Evolutionary conservation across 2,888 invertebrate genomes (phyloP), one percentile per base, ranked within the genome.

Genomic region (Cylloceria caligata): DNA sequence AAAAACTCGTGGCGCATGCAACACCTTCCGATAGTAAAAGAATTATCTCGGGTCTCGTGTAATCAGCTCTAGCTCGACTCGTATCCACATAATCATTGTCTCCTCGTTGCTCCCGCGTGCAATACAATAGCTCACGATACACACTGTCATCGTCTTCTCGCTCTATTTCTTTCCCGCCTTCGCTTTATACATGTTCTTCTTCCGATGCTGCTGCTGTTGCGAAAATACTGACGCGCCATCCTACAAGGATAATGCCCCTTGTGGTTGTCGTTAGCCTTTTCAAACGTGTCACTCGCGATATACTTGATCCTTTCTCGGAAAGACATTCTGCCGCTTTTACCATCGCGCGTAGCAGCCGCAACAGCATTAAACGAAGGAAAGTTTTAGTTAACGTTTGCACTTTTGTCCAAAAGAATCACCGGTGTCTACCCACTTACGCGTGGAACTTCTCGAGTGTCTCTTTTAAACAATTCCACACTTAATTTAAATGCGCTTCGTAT

Each of bases 41-140:
- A 72, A 79, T 75, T n/a, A n/a, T 82, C 82, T 82, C 47, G 79
- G 82, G 72, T 79, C 75, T 68, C 67, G 3, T 52, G 42, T 68
- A 73, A 77, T 82, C 81, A 82, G 69, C 57, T 65, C 64, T 74
- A 42, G 62, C 27, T 24, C 57, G 45, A n/a, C 49, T 49, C 52
- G 39, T 49, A 55, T 75, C 60, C 11, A 49, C 57, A 42, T 9
- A 57, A 65, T 67, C 24, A 24, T 57, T 16, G 75, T 42, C 19
- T 75, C 49, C 49, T 71, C 65, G 71, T 71, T 67, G n/a, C 64
- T 80, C 75, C 57, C 65, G 30, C 34, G 30, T 16, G 49, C 24
- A 73, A 19, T 7, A 36, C 24, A 21, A 39, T 19, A 68, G 42
- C 11, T 65, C 19, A 7, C 19, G 24, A 1, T n/a, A 2, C 52